Evolutionary conservation across 2,888 invertebrate species (phyloP), one percentile per base, ranked within the genome.

Genomic region (Mesochorus sp.): DNA sequence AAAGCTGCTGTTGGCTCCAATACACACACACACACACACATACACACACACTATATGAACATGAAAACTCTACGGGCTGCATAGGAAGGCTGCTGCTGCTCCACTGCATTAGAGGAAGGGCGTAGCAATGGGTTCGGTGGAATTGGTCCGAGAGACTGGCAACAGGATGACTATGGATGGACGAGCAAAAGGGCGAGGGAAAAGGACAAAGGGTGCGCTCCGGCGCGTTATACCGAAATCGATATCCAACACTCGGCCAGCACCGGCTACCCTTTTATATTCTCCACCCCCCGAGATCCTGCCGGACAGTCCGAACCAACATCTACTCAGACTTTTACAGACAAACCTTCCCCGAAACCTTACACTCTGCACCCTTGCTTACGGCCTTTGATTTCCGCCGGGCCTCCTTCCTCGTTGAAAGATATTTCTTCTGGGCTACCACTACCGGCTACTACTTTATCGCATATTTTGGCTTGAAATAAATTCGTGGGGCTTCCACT

Each of bases 371-470:
- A 31, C 62, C 55, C 44, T 68, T 61, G 47, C 8, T 53, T 78
- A 17, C n/a, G 2, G 39, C 19, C 67, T 42, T 44, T 14, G 24
- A 67, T 21, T 67, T 53, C n/a, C n/a, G 49, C 12, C 57, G 31
- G 28, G 28, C n/a, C 21, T 66, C 28, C 39, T 12, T 19, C 39
- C n/a, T 26, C 61, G 59, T 49, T 10, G 17, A 59, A 61, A 28
- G 81, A 85, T 85, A 82, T 85, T 85, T 85, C 80, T 81, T 81
- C 84, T 73, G 82, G 84, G 74, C 72, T 78, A 34, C 55, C 31
- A 44, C 39, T 6, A 24, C 26, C 28, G 51, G 49, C 34, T 28
- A 53, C 53, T 55, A 68, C 68, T 34, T 67, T 49, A 75, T 77
- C 79, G 80, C 79, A 66, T 82, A 80, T 81, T 81, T 81, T 81